These are phyloP conservation scores for Salvator merianae DNA, from an alignment of 2,113 vertebrate genomes.

Conservation along the genomic window DNA sequence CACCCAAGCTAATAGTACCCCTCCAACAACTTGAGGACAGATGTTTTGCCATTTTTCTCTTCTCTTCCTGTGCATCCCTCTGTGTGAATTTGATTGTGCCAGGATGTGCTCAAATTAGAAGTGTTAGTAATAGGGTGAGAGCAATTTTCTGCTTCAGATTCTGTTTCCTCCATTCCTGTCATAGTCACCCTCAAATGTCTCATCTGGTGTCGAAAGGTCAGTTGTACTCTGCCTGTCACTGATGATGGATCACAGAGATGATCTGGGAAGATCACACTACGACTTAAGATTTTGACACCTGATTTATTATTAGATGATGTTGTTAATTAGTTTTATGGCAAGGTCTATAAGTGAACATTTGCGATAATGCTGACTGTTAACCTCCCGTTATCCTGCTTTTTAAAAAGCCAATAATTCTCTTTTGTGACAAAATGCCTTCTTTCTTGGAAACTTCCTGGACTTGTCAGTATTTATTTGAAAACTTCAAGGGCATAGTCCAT, in stretches of 20 bases:
- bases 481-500: background rate
- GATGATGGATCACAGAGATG: background rate
- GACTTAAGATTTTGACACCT: constrained; percentile 25
- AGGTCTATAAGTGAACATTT: background rate
- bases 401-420: constrained; percentile 23
- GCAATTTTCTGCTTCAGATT: constrained; percentile 23
- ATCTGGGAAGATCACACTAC: background rate
- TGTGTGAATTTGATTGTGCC: background rate
- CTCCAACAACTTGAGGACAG: background rate
- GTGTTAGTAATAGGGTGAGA: constrained; percentile 9
- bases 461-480: constrained; percentile 13
- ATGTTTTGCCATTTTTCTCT: fast-evolving
- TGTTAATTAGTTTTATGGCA: constrained; percentile 3
- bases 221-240: fast-evolving
- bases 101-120: constrained; percentile 21
- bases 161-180: constrained; percentile 16
- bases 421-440: background rate
- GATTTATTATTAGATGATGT: constrained; percentile 4
- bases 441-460: constrained; percentile 1
- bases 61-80: background rate
- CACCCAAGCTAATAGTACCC: background rate
- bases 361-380: background rate
- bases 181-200: background rate
- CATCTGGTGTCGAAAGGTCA: constrained; percentile 17
- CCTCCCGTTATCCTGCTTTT: constrained; percentile 3